Conservation (phyloP, 2,888 invertebrate species). For the Clostera curtula region DNA sequence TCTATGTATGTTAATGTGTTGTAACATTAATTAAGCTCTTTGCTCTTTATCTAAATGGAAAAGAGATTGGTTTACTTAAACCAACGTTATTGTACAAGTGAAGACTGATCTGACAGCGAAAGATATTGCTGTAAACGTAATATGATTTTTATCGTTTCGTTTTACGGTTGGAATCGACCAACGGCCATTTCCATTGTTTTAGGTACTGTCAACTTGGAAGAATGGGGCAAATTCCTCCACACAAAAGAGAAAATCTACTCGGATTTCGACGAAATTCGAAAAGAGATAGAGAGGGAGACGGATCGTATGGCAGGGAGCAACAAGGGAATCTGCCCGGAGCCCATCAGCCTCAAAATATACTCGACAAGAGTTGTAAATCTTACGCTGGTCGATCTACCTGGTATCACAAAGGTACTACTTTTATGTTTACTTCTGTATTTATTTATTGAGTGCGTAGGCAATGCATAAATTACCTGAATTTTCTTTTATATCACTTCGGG, state of each 20-base stretch:
- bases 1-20: no score
- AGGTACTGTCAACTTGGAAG: slow-evolving; percentile 90
- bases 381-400: slow-evolving; percentile 97
- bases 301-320: slow-evolving; percentile 95
- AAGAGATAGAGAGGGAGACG: slow-evolving; percentile 96
- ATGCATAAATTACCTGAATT: no score
- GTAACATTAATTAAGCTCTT: no score
- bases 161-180: slow-evolving; percentile 1
- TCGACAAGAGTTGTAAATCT: slow-evolving; percentile 96
- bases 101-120: no score
- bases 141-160: no score
- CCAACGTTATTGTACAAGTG: no score
- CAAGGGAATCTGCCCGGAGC: slow-evolving; percentile 96
- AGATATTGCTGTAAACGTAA: no score
- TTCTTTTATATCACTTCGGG: no score
- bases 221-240: slow-evolving; percentile 98
- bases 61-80: no score
- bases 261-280: slow-evolving; percentile 92
- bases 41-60: no score
- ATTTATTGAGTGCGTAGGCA: no score
- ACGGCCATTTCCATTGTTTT: slow-evolving; percentile 31
- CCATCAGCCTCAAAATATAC: slow-evolving; percentile 97
- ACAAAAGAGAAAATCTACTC: slow-evolving; percentile 90
- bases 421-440: slow-evolving; percentile 3
- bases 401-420: slow-evolving; percentile 91